Conservation (phyloP, 2,113 vertebrate genomes). For the Gallinago jamesoni region DNA sequence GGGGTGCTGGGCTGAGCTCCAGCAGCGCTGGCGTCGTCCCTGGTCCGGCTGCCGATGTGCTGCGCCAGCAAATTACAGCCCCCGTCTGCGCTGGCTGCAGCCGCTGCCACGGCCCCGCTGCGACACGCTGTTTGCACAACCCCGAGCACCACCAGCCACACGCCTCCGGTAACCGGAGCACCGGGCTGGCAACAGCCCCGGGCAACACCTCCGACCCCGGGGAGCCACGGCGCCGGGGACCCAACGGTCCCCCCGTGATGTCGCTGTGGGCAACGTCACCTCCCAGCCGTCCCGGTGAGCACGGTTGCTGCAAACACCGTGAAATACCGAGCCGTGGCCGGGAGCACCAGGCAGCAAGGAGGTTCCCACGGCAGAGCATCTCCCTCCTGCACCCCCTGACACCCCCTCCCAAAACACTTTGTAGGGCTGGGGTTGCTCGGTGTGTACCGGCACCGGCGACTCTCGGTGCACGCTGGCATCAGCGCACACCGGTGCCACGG, state of each 20-base stretch:
- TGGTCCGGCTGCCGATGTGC: background rate
- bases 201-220: background rate
- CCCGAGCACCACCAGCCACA: background rate
- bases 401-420: background rate
- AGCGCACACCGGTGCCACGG: accelerated
- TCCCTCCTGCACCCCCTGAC: background rate
- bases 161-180: background rate
- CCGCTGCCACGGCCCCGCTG: background rate
- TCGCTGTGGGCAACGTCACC: background rate
- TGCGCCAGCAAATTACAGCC: background rate
- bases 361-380: background rate
- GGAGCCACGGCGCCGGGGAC: background rate
- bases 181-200: background rate
- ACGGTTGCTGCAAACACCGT: background rate
- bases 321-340: background rate
- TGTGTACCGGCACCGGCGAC: accelerated
- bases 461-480: background rate
- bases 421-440: background rate
- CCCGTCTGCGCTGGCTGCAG: background rate
- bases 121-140: background rate
- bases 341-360: background rate
- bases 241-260: accelerated
- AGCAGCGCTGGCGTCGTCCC: background rate
- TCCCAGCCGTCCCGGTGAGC: background rate
- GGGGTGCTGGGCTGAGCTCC: background rate